Conservation (phyloP, 1,140 invertebrate species). For the Octopus sinensis region DNA sequence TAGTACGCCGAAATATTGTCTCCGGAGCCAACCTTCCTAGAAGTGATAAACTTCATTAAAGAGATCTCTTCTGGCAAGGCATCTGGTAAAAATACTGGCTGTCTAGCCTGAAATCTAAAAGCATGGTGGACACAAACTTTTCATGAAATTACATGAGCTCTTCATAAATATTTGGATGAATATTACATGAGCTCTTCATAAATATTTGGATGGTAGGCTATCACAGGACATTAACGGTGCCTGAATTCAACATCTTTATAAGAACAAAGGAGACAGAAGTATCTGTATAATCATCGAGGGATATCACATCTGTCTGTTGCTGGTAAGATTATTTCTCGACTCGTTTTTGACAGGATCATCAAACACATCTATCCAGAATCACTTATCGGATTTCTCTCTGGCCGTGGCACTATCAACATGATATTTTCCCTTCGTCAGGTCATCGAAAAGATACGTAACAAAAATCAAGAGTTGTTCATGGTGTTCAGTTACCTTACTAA, state of each 20-base stretch:
- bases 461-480: too few species aligned
- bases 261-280: not conserved
- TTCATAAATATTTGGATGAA: too few species aligned
- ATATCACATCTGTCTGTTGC: not conserved
- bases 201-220: slow-evolving; percentile 1
- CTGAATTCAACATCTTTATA: not conserved
- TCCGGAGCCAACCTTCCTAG: not conserved
- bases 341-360: not conserved
- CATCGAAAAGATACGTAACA: not conserved
- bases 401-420: not conserved
- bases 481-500: not conserved
- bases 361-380: not conserved
- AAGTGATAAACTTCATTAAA: slow-evolving; percentile 20
- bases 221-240: not conserved
- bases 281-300: not conserved
- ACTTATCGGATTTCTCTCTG: not conserved
- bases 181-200: not conserved
- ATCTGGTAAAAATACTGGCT: not conserved
- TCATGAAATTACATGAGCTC: too few species aligned
- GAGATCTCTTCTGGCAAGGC: slow-evolving; percentile 23
- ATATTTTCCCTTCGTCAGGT: not conserved
- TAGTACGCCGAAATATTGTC: too few species aligned
- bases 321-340: not conserved
- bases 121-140: not conserved
- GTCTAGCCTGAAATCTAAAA: slow-evolving; percentile 26